Evolutionary conservation across 2,888 invertebrate genomes (phyloP).

Genomic region (Heliconius hortense): DNA sequence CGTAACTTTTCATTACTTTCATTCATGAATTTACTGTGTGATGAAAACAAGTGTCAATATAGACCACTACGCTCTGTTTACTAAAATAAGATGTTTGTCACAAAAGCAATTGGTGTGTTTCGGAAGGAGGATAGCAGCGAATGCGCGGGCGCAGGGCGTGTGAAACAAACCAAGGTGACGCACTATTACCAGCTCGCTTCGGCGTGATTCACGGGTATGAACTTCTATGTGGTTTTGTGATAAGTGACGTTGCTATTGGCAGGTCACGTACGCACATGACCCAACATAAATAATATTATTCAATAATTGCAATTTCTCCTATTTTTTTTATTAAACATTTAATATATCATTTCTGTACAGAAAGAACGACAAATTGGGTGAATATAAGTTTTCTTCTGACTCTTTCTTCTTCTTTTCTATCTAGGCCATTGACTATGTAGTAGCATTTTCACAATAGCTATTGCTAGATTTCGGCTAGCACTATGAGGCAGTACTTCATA

Average conservation of each 20-base stretch:
- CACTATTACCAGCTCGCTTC: slow-evolving; percentile 45
- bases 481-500: slow-evolving; percentile 23
- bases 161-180: slow-evolving; percentile 66
- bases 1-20: too few species aligned
- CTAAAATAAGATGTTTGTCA: slow-evolving; percentile 19
- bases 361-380: background rate
- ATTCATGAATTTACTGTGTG: background rate
- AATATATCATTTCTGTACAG: background rate
- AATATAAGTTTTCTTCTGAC: background rate
- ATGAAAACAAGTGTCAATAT: background rate
- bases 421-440: too few species aligned
- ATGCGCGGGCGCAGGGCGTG: slow-evolving; percentile 59
- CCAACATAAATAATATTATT: slow-evolving; percentile 27
- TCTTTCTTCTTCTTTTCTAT: background rate
- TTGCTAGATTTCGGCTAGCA: background rate
- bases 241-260: slow-evolving; percentile 52
- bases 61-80: slow-evolving; percentile 1
- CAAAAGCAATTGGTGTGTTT: slow-evolving; percentile 30
- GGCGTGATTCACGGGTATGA: slow-evolving; percentile 55
- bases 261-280: slow-evolving; percentile 66
- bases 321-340: too few species aligned
- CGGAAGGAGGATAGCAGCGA: slow-evolving; percentile 45
- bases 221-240: slow-evolving; percentile 55
- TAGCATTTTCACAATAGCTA: background rate
- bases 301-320: slow-evolving; percentile 14